phyloP scores from a whole-genome alignment of 2,888 invertebrate species.

The Euphydryas editha region DNA sequence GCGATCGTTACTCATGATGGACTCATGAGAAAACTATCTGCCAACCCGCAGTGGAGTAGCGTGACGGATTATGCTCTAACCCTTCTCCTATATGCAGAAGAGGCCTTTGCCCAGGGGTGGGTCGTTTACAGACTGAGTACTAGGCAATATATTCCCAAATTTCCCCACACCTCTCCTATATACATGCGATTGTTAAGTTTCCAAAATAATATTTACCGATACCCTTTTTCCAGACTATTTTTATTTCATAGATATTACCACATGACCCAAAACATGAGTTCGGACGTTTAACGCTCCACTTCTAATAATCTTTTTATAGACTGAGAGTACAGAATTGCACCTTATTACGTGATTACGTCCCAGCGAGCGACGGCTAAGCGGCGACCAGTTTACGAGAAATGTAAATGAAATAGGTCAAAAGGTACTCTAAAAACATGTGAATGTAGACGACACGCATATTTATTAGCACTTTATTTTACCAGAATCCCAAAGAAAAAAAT shows the following conservation, averaged over 20 bases:
- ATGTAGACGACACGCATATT: neutral
- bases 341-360: neutral
- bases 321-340: neutral
- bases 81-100: no score
- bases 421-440: neutral
- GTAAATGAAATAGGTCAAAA: neutral
- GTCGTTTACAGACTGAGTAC: no score
- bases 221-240: neutral
- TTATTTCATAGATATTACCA: neutral
- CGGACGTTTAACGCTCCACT: neutral
- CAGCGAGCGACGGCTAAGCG: neutral
- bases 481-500: no score
- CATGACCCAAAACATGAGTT: neutral
- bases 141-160: no score
- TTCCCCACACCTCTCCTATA: no score
- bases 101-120: no score
- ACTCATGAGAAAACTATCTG: no score
- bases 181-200: no score
- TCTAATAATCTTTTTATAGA: neutral
- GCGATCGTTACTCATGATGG: no score
- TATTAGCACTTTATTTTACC: neutral
- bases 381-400: neutral
- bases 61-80: no score
- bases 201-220: no score
- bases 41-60: no score